These are phyloP conservation scores for Hyaena hyaena DNA, from an alignment of 2,113 vertebrate genomes.

Conservation along the genomic window DNA sequence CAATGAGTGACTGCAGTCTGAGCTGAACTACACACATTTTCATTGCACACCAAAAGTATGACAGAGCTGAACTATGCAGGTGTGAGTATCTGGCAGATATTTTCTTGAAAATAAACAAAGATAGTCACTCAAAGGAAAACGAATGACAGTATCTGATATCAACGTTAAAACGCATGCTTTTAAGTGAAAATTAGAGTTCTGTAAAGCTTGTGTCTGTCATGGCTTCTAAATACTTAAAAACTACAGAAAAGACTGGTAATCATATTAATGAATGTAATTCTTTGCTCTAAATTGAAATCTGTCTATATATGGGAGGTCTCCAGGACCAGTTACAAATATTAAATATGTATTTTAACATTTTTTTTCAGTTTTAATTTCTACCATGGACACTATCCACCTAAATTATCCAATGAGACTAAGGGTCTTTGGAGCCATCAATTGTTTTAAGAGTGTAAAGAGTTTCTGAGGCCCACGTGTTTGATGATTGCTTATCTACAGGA, in stretches of 20 bases:
- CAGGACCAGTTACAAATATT: not conserved
- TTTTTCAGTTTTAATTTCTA: not conserved
- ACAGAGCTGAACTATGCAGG: not conserved
- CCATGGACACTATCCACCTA: not conserved
- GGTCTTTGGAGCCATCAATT: not conserved
- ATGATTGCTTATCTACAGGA: not conserved
- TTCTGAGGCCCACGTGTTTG: not conserved
- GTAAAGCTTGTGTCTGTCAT: not conserved
- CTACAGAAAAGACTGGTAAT: not conserved
- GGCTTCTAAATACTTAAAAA: not conserved
- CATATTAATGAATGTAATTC: not conserved
- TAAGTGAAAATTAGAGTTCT: conserved; percentile 34
- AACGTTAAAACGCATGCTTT: not conserved
- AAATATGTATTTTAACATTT: not conserved
- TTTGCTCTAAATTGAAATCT: not conserved
- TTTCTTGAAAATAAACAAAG: not conserved
- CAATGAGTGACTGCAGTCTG: not conserved
- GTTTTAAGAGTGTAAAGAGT: not conserved
- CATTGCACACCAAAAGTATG: not conserved
- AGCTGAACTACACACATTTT: not conserved
- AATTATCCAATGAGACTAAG: not conserved
- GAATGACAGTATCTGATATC: not conserved
- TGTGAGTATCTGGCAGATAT: not conserved
- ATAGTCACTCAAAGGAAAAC: not conserved
- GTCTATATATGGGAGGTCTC: not conserved